Evolutionary conservation across 2,888 invertebrate species (phyloP), one percentile per base, ranked within the genome.

Genomic region (Cosmorhoe ocellata): DNA sequence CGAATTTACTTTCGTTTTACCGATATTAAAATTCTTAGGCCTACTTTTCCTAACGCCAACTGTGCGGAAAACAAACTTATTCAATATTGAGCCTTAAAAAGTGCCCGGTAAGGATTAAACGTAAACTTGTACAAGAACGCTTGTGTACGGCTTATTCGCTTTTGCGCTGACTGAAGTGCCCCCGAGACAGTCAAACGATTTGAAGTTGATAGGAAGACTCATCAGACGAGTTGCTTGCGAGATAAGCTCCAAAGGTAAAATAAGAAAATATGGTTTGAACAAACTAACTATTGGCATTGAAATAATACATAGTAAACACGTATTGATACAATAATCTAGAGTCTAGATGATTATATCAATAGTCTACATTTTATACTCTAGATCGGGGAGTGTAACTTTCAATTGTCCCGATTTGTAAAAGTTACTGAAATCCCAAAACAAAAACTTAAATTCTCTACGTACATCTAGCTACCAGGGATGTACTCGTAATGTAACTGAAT

Each of bases 21-120:
- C 42, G 36, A 50, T 54, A 54, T 50, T 54, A 44, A 54, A 54
- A 54, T 54, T 51, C 31, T 50, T 43, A 49, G 45, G 33, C 38
- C 45, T 32, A 27, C 34, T 45, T 33, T 41, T 45, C 31, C 28
- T 42, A 41, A 24, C 32, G 49, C 38, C 41, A 50, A 54, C 37
- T 44, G 44, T 37, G 40, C 36, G 34, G 24, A 48, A 52, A 48
- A 38, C 43, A 18, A 27, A 28, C 12, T 28, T 45, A 9, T 40
- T 24, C 18, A 28, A 52, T 43, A 47, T 43, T 47, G 43, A 30
- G 8, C 52, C 43, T 38, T 52, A 39, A 8, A 24, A n/a, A 38
- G 38, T 30, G 30, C 28, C 38, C 18, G 14, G 24, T 43, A 47
- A 48, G 39, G 34, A 43, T 47, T 31, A 34, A 31, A 48, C 39